These are phyloP conservation scores for Silurus aristotelis DNA, from an alignment of 2,797 vertebrate genomes.

Conservation along the genomic window DNA sequence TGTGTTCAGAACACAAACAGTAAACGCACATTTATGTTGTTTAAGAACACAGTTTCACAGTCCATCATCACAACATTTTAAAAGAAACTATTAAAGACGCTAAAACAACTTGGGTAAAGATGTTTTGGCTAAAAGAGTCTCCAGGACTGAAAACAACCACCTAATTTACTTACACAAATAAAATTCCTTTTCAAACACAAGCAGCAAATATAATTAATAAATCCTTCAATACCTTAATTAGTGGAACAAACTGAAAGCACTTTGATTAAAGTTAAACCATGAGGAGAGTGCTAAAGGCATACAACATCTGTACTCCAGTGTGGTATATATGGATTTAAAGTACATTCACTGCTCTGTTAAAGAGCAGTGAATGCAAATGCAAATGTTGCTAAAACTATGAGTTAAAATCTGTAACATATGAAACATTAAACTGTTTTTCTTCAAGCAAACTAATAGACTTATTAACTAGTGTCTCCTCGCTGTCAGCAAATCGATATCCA, in stretches of 20 bases:
- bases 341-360: slow-evolving; percentile 29
- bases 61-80: not conserved
- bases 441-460: slow-evolving; percentile 83
- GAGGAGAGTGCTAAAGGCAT: slow-evolving; percentile 20
- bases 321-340: slow-evolving; percentile 20
- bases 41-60: slow-evolving; percentile 6
- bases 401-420: slow-evolving; percentile 17
- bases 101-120: not conserved
- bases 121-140: slow-evolving; percentile 11
- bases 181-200: slow-evolving; percentile 36
- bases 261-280: slow-evolving; percentile 43
- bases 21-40: not conserved
- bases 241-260: slow-evolving; percentile 9
- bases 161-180: slow-evolving; percentile 37
- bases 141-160: slow-evolving; percentile 11
- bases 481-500: slow-evolving; percentile 77
- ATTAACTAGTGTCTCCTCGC: slow-evolving; percentile 73
- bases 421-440: slow-evolving; percentile 66
- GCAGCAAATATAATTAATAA: slow-evolving; percentile 27
- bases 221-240: slow-evolving; percentile 39
- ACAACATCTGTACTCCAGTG: slow-evolving; percentile 43
- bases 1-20: not conserved
- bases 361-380: not conserved
- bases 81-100: not conserved
- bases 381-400: not conserved